Evolutionary conservation across 1,140 invertebrate species (phyloP).

Genomic region (Meteorus sp.): DNA sequence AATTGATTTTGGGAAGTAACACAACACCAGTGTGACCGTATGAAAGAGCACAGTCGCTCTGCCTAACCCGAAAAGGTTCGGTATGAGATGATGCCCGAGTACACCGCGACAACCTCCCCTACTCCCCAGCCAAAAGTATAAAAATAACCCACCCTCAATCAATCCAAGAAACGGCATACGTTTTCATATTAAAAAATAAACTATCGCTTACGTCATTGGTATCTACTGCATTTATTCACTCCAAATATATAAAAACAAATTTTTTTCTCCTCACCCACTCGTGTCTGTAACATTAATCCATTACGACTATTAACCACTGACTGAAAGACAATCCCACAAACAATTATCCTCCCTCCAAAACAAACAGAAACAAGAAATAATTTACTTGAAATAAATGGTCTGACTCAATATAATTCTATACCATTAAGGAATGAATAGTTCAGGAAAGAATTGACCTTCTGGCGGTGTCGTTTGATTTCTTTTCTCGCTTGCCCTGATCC

Average conservation of each 20-base stretch:
- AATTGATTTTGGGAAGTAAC: constrained; percentile 40
- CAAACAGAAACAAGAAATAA: too few relatives aligned
- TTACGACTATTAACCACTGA: too few relatives aligned
- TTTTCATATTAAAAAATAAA: constrained; percentile 25
- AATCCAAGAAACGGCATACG: constrained; percentile 29
- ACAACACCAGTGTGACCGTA: constrained; percentile 41
- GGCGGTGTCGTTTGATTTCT: not conserved
- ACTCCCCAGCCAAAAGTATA: constrained; percentile 37
- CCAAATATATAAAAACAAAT: not conserved
- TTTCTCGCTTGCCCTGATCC: constrained; percentile 9
- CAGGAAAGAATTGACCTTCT: not conserved
- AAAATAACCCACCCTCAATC: constrained; percentile 53
- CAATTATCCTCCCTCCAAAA: too few relatives aligned
- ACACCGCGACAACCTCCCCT: constrained; percentile 20
- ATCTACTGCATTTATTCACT: not conserved
- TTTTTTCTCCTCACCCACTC: too few relatives aligned
- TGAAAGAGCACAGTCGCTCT: constrained; percentile 27
- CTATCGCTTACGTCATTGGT: constrained; percentile 15
- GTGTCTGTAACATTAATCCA: too few relatives aligned
- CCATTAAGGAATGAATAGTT: too few relatives aligned
- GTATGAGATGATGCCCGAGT: constrained; percentile 27
- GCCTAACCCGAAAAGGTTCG: constrained; percentile 57
- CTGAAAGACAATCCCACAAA: too few relatives aligned
- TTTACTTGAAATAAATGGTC: too few relatives aligned
- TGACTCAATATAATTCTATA: too few relatives aligned